A percentile compares a stretch with the other conserved stretches of the same genome.
phyloP scores from a whole-genome alignment of 2,797 vertebrate species.

The Melanotaenia pygmaea region DNA sequence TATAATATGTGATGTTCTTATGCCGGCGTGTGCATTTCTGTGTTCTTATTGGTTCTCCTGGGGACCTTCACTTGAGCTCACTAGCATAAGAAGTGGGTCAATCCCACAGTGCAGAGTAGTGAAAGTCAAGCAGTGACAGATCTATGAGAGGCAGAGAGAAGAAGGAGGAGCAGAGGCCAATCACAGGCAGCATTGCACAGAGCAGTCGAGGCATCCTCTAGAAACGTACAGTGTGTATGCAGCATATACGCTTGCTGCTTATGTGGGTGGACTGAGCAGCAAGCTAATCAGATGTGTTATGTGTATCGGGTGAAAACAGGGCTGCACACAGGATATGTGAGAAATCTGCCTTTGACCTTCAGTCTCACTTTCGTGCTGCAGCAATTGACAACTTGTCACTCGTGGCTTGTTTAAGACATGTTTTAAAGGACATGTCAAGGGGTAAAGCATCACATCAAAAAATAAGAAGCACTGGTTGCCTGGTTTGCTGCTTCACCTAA shows the following conservation, averaged over 20 bases:
- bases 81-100: constrained; percentile 74
- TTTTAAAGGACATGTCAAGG: constrained; percentile 51
- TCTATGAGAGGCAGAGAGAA: constrained; percentile 39
- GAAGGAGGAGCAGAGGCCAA: constrained; percentile 46
- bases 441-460: constrained; percentile 8
- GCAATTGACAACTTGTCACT: constrained; percentile 53
- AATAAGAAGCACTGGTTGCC: background rate
- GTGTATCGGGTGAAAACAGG: constrained; percentile 57
- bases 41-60: constrained; percentile 21
- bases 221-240: constrained; percentile 33
- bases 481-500: constrained; percentile 3
- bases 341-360: constrained; percentile 64
- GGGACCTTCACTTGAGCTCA: constrained; percentile 48
- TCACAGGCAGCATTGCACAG: constrained; percentile 25
- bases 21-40: constrained; percentile 11
- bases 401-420: constrained; percentile 33
- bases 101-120: constrained; percentile 43
- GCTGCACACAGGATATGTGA: constrained; percentile 53
- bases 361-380: constrained; percentile 51
- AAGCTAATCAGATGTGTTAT: constrained; percentile 75
- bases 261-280: constrained; percentile 71
- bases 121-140: constrained; percentile 56
- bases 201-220: constrained; percentile 42
- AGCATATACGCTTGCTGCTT: constrained; percentile 34
- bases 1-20: constrained; percentile 32